Conservation (phyloP, 2,797 vertebrate genomes). For the Arrhamphus sclerolepis region DNA sequence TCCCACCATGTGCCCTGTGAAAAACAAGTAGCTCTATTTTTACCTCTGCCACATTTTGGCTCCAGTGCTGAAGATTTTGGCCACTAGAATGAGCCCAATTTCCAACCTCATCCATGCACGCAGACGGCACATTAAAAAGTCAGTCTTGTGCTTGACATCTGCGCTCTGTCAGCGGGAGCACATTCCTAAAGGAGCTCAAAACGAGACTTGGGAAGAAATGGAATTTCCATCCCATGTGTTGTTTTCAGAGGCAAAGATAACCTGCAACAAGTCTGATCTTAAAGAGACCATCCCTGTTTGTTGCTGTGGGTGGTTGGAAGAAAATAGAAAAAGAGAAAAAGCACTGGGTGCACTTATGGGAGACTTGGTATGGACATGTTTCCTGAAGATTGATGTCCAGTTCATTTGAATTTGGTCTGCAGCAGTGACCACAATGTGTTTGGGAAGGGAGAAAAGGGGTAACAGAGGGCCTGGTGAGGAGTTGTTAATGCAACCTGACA, state of each 20-base stretch:
- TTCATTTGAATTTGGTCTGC: conserved; percentile 29
- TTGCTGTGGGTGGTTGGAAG: conserved; percentile 3
- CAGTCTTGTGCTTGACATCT: conserved; percentile 55
- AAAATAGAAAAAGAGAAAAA: not conserved
- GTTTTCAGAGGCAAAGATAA: conserved; percentile 41
- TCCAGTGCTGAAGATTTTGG: conserved; percentile 36
- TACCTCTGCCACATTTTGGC: conserved; percentile 65
- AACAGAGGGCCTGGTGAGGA: conserved; percentile 28
- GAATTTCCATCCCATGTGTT: conserved; percentile 46
- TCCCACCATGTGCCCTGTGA: conserved; percentile 69
- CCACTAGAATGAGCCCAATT: conserved; percentile 27
- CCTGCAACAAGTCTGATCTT: conserved; percentile 15
- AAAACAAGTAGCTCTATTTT: conserved; percentile 76
- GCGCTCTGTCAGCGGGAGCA: conserved; percentile 42
- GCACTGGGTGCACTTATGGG: conserved; percentile 5
- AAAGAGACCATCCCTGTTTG: conserved; percentile 14
- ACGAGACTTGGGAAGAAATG: conserved; percentile 49
- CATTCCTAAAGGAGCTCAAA: conserved; percentile 64
- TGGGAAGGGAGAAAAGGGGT: conserved; percentile 12
- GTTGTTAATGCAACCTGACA: conserved; percentile 76
- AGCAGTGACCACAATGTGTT: conserved; percentile 15
- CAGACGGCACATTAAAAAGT: conserved; percentile 45
- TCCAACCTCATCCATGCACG: conserved; percentile 32
- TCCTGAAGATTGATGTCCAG: conserved; percentile 21
- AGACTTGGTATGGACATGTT: conserved; percentile 11